Evolutionary conservation across 2,888 invertebrate genomes (phyloP).

Genomic region (Blastobasis adustella): DNA sequence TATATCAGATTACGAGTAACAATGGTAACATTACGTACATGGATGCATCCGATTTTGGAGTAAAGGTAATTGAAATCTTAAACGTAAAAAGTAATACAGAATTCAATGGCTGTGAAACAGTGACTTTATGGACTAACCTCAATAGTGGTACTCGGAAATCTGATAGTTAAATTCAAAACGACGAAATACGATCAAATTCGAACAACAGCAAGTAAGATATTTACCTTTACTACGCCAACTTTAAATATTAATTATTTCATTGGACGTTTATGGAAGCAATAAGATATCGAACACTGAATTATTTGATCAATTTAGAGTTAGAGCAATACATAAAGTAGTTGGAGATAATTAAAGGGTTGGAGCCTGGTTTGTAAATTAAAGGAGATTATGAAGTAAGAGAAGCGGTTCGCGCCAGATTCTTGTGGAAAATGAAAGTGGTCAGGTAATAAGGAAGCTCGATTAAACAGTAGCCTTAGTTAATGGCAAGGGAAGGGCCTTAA

Average conservation of each 20-base stretch:
- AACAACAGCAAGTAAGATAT: too few species aligned
- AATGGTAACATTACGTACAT: slow-evolving; percentile 5
- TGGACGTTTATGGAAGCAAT: slow-evolving; percentile 31
- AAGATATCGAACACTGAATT: slow-evolving; percentile 20
- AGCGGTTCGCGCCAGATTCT: slow-evolving; percentile 23
- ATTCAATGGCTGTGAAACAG: too few species aligned
- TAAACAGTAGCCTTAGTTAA: slow-evolving; percentile 33
- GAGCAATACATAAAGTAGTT: slow-evolving; percentile 14
- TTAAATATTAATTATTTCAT: slow-evolving; percentile 30
- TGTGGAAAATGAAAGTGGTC: slow-evolving; percentile 38
- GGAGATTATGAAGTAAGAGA: slow-evolving; percentile 22
- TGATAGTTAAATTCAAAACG: too few species aligned
- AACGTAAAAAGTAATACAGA: too few species aligned
- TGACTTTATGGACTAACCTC: too few species aligned
- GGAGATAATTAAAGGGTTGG: slow-evolving; percentile 22
- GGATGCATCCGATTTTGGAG: neutral
- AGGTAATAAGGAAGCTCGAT: slow-evolving; percentile 43
- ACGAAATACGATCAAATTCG: too few species aligned
- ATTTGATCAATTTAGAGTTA: slow-evolving; percentile 23
- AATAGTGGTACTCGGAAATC: too few species aligned
- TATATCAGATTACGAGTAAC: slow-evolving; percentile 10
- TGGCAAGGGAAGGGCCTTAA: slow-evolving; percentile 26
- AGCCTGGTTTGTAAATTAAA: slow-evolving; percentile 22
- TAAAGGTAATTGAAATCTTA: too few species aligned
- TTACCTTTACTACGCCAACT: too few species aligned